phyloP scores from a whole-genome alignment of 2,797 vertebrate species.

The Sternotherus odoratus region DNA sequence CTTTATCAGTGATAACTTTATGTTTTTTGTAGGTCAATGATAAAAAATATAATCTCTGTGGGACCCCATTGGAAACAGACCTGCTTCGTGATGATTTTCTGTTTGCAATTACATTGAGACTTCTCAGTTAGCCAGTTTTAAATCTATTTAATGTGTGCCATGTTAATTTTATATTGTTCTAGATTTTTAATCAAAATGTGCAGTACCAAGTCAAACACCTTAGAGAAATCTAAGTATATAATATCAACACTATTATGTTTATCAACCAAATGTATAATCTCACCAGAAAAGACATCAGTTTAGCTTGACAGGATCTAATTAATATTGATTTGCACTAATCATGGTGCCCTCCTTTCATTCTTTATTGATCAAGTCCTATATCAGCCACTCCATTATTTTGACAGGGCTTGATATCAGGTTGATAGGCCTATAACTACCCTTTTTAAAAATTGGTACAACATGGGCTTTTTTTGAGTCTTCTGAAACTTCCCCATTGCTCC shows the following conservation, averaged over 20 bases:
- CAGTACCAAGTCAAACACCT: not conserved
- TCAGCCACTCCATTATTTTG: not conserved
- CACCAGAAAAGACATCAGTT: not conserved
- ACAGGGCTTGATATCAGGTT: not conserved
- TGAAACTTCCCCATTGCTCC: not conserved
- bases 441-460: not conserved
- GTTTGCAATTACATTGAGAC: not conserved
- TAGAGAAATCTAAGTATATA: not conserved
- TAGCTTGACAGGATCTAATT: not conserved
- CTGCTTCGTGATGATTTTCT: not conserved
- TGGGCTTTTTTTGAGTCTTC: not conserved
- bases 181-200: not conserved
- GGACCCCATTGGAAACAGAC: not conserved
- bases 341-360: not conserved
- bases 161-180: not conserved
- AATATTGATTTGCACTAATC: not conserved
- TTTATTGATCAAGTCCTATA: not conserved
- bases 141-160: not conserved
- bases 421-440: not conserved
- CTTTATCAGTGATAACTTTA: not conserved
- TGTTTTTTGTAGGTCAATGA: not conserved
- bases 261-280: not conserved
- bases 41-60: not conserved
- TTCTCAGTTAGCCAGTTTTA: not conserved
- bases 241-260: not conserved